phyloP scores from a whole-genome alignment of 2,113 vertebrate species.

The Aix galericulata region DNA sequence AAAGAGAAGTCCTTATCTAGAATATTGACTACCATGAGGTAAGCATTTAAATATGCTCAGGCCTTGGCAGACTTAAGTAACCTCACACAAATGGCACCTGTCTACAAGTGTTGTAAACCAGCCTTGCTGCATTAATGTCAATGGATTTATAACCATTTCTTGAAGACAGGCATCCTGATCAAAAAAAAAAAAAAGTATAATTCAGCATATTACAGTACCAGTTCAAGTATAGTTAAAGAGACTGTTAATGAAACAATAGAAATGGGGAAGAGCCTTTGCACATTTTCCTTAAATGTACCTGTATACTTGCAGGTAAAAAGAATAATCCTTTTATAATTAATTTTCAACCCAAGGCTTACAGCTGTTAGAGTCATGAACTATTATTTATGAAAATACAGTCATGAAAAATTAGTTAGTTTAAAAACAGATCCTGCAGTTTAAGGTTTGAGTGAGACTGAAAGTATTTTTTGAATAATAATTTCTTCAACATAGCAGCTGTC shows the following conservation, averaged over 20 bases:
- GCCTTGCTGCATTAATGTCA: background rate
- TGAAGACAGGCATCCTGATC: background rate
- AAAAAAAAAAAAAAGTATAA: background rate
- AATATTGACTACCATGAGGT: background rate
- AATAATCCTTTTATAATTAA: background rate
- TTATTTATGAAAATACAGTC: background rate
- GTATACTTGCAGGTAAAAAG: background rate
- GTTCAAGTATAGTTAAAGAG: background rate
- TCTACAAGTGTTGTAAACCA: background rate
- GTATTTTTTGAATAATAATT: background rate
- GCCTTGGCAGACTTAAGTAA: background rate
- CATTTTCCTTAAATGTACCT: background rate
- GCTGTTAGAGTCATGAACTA: background rate
- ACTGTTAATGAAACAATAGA: background rate
- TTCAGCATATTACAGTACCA: background rate
- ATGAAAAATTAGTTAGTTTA: background rate
- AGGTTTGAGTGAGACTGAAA: background rate
- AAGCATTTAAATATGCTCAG: background rate
- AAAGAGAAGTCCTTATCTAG: background rate
- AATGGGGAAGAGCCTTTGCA: background rate
- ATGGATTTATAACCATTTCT: background rate
- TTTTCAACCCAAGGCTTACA: background rate
- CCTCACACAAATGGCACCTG: background rate
- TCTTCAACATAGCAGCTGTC: background rate
- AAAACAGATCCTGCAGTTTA: background rate